Conservation (phyloP, 2,888 invertebrate species). For the Hirtodrosophila histrioides region DNA sequence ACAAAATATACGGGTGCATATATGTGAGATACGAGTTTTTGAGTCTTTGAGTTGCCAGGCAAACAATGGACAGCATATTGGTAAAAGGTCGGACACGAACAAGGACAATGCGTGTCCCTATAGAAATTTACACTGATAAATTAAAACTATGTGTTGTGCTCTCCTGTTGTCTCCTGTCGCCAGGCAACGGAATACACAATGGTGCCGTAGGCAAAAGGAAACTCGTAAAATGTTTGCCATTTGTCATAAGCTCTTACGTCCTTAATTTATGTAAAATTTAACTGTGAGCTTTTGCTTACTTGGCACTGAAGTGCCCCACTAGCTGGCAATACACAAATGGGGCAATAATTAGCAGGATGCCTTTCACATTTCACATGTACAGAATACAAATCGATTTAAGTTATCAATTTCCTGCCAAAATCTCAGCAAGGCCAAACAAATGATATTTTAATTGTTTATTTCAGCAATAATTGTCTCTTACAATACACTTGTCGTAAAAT, state of each 20-base stretch:
- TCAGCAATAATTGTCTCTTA: too few relatives aligned
- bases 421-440: too few relatives aligned
- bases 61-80: conserved; percentile 9
- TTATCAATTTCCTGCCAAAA: not conserved
- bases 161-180: conserved; percentile 7
- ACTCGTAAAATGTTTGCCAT: conserved; percentile 38
- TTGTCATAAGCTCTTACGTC: conserved; percentile 33
- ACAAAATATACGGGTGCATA: conserved; percentile 9
- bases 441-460: too few relatives aligned
- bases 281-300: conserved; percentile 21
- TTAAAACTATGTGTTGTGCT: conserved; percentile 60
- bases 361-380: not conserved
- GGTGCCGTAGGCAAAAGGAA: conserved; percentile 22
- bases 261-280: conserved; percentile 18
- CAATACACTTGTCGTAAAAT: too few relatives aligned
- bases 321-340: conserved; percentile 12
- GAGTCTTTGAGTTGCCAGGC: not conserved
- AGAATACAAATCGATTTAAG: too few relatives aligned
- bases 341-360: conserved; percentile 17
- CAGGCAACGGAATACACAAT: conserved; percentile 33
- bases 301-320: conserved; percentile 13
- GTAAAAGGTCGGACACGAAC: conserved; percentile 10
- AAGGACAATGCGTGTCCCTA: conserved; percentile 41
- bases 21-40: conserved; percentile 1
- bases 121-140: conserved; percentile 44